phyloP scores from a whole-genome alignment of 2,888 invertebrate genomes.

The Phlogophora meticulosa region DNA sequence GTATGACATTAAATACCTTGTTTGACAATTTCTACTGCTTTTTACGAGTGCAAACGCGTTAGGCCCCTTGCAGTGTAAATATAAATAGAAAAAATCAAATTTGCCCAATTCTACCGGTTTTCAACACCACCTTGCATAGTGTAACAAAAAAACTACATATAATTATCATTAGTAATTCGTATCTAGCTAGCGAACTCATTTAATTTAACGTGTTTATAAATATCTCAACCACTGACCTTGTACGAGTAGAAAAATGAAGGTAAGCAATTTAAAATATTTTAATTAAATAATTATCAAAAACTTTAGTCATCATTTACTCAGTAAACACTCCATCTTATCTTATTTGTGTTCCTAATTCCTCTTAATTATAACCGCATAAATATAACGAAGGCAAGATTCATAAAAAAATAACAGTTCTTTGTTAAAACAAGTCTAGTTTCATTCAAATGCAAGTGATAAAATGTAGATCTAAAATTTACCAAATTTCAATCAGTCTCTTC shows the following conservation, averaged over 20 bases:
- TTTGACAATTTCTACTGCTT: too few relatives aligned
- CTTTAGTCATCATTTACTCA: constrained; percentile 12
- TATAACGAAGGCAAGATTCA: background rate
- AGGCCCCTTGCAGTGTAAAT: too few relatives aligned
- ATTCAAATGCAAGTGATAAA: constrained; percentile 17
- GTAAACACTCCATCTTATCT: constrained; percentile 20
- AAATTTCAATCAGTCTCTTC: background rate
- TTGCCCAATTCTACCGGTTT: too few relatives aligned
- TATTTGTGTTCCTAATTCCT: constrained; percentile 12
- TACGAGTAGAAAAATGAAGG: background rate
- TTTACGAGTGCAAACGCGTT: too few relatives aligned
- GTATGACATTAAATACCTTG: too few relatives aligned
- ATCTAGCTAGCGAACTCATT: background rate
- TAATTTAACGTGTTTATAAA: background rate
- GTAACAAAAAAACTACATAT: constrained; percentile 7
- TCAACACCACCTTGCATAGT: background rate
- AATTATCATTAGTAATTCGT: background rate
- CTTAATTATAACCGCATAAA: constrained; percentile 21
- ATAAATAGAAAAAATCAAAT: too few relatives aligned
- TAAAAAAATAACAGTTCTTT: constrained; percentile 17
- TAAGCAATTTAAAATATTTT: constrained; percentile 19
- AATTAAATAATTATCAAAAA: constrained; percentile 11
- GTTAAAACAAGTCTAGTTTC: background rate
- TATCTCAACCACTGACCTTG: constrained; percentile 12
- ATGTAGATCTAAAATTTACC: background rate